Base-by-base conservation (phyloP, 2,113 vertebrate genomes). In the Triplophysa siluroides region DNA sequence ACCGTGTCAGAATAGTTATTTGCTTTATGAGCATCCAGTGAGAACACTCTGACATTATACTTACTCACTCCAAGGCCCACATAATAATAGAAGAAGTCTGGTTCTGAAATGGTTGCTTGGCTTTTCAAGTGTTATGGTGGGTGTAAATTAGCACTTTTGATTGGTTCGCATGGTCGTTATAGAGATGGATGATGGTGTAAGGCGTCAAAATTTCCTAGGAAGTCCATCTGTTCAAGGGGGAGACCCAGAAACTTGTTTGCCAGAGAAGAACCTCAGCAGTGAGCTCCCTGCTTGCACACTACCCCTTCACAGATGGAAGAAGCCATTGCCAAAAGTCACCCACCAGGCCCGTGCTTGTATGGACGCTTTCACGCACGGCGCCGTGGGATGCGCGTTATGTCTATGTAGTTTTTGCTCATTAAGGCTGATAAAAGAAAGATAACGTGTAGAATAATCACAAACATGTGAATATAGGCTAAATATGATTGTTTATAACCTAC, bases 71-170 rank as follows among this genome's bases (percentile, higher is more conserved):
- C 11, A 24, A 62, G 24, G 56, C 19, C 56, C 72, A 26, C 56
- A 76, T 76, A 76, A 70, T 81, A 47, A 81, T 63, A 26, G 29
- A 9, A 69, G 14, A 65, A n/a, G 73, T 80, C 50, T 65, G n/a
- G 56, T 80, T 74, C 62, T 74, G 54, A 64, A 65, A 72, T 56
- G 72, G 70, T 7, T 16, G 61, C 61, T 74, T 73, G 52, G 21
- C 52, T 66, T 66, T 80, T 64, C 11, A 26, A 60, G 78, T 67
- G 62, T 66, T 60, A 64, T 80, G 62, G 70, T 67, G 78, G 78
- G 78, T 72, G 70, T 38, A 74, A 80, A 80, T 80, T 80, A 80
- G 50, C 70, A 74, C 78, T 80, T 80, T 66, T 80, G 78, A 80
- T 78, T 72, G 54, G 76, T 72, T 65, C 10, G 38, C 50, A 66